A percentile compares a stretch with the other conserved stretches of the same genome.
phyloP scores from a whole-genome alignment of 1,140 invertebrate species.

The Laupala kohalensis region DNA sequence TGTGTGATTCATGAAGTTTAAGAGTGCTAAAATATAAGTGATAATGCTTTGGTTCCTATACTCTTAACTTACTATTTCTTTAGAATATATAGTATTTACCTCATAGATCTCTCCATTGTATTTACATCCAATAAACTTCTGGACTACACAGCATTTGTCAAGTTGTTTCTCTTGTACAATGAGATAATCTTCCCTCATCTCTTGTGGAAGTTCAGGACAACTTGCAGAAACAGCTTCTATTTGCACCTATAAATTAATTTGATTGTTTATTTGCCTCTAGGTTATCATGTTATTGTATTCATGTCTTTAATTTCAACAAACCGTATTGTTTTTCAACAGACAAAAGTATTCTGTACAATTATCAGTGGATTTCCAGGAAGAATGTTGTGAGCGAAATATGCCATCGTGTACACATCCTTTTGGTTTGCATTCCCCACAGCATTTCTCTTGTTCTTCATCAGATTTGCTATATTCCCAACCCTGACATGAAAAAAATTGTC shows the following conservation, averaged over 20 bases:
- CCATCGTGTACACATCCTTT: neutral
- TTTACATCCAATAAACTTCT: neutral
- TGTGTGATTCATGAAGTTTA: too few relatives aligned
- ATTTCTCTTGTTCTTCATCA: neutral
- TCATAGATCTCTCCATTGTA: neutral
- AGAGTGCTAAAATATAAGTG: too few relatives aligned
- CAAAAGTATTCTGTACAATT: constrained; percentile 34
- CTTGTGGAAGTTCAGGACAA: neutral
- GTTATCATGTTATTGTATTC: neutral
- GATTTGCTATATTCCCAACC: neutral
- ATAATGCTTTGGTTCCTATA: too few relatives aligned
- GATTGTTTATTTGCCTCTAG: neutral
- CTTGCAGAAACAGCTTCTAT: neutral
- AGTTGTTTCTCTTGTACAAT: neutral
- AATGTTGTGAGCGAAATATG: neutral
- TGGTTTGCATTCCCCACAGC: neutral
- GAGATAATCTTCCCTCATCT: neutral
- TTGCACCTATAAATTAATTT: neutral
- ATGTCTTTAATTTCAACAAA: constrained; percentile 19
- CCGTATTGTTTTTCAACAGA: constrained; percentile 33
- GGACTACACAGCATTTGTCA: neutral
- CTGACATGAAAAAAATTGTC: too few relatives aligned
- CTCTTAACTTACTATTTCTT: too few relatives aligned
- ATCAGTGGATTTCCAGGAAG: neutral
- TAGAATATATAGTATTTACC: too few relatives aligned